These are phyloP conservation scores for Drosophila ustulata DNA, from an alignment of 2,888 invertebrate genomes.

Conservation along the genomic window DNA sequence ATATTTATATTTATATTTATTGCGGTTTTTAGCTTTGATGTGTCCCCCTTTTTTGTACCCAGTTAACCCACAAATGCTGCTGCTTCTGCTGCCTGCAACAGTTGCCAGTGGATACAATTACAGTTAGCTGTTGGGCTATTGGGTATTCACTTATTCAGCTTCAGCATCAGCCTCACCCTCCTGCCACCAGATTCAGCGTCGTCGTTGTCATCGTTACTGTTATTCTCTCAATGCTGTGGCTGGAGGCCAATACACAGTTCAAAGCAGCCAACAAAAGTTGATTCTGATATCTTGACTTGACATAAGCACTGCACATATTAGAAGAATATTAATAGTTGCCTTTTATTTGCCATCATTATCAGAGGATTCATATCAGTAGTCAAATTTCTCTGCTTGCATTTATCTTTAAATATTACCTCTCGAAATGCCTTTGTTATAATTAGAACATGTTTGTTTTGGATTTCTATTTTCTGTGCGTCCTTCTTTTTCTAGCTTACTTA, in stretches of 20 bases:
- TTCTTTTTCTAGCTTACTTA: neutral
- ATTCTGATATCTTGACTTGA: neutral
- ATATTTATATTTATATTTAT: conserved; percentile 22
- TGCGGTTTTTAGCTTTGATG: conserved; percentile 74
- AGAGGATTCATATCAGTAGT: neutral
- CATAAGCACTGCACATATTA: neutral
- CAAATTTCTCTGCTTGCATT: neutral
- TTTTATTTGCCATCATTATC: neutral
- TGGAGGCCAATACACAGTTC: conserved; percentile 20
- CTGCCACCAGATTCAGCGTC: neutral
- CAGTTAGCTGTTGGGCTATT: conserved; percentile 54
- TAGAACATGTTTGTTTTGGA: no score
- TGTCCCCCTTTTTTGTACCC: conserved; percentile 31
- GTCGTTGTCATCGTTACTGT: conserved; percentile 52
- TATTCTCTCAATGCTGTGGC: conserved; percentile 50
- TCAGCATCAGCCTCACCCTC: conserved; percentile 21
- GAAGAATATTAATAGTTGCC: neutral
- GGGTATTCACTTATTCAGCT: conserved; percentile 14
- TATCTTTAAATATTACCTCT: neutral
- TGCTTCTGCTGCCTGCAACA: conserved; percentile 35
- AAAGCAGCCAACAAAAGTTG: neutral
- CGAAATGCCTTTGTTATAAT: no score
- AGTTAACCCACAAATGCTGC: conserved; percentile 49
- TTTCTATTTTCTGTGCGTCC: no score
- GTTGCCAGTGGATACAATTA: conserved; percentile 68